These are phyloP conservation scores for Leptinotarsa peninsularis DNA, from an alignment of 2,888 invertebrate species.

Conservation along the genomic window DNA sequence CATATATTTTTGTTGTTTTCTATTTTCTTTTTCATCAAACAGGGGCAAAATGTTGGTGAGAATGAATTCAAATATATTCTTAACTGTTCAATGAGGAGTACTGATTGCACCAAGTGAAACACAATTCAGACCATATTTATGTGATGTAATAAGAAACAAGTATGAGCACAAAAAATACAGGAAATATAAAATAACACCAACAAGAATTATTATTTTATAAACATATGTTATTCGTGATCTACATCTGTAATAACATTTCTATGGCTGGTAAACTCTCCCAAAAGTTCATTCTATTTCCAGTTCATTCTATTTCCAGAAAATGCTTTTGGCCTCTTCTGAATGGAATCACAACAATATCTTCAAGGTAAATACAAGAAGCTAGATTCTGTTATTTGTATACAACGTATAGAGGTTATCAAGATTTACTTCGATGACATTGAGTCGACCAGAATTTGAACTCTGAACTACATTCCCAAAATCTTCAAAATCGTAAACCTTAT, in stretches of 20 bases:
- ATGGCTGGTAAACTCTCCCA: constrained; percentile 2
- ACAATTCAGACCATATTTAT: neutral
- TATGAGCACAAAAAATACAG: neutral
- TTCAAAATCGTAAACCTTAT: constrained; percentile 35
- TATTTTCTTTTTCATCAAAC: neutral
- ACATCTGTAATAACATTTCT: neutral
- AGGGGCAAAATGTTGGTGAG: neutral
- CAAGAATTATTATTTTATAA: neutral
- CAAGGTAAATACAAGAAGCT: too few relatives aligned
- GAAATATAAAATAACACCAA: neutral
- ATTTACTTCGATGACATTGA: constrained; percentile 8
- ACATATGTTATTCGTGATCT: neutral
- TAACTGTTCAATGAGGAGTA: neutral
- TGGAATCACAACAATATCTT: neutral
- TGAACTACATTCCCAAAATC: constrained; percentile 34
- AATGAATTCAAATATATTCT: neutral
- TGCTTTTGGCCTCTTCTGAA: constrained; percentile 8
- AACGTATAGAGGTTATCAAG: constrained; percentile 1
- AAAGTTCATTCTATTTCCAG: neutral
- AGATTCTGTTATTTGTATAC: too few relatives aligned
- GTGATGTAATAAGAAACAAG: neutral
- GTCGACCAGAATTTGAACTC: constrained; percentile 17
- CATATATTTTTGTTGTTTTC: neutral
- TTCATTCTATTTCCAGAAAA: neutral
- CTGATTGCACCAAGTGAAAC: neutral